Evolutionary conservation across 2,888 invertebrate species (phyloP), one percentile per base, ranked within the genome.

Genomic region (Esperia sulphurella): DNA sequence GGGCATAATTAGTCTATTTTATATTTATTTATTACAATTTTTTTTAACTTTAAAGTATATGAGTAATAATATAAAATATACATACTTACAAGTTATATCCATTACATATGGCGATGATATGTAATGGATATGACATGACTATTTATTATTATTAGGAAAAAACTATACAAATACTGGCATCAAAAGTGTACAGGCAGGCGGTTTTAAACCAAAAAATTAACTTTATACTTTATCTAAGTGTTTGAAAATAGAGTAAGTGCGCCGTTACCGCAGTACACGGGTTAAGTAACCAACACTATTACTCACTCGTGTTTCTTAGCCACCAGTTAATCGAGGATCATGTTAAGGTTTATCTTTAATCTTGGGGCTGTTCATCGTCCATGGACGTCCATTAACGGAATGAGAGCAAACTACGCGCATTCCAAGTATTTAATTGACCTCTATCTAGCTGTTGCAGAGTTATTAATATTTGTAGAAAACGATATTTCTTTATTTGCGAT

Each of bases 401-500:
- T 45, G 38, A 43, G 46, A 39, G 45, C 58, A 52, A 45, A 60
- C 63, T 71, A 52, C 71, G 71, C 69, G 70, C 71, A 75, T 69
- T 69, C 59, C 37, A 30, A 39, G 50, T 48, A 53, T 3, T 52
- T 51, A 41, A 50, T 47, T 46, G 43, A 46, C 42, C 14, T 12
- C 41, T 46, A 37, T 12, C 41, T 46, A 37, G 43, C 40, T n/a
- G 14, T 39, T 39, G 30, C 29, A 14, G 14, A n/a, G n/a, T 13
- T 39, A n/a, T 33, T 8, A 39, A n/a, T 39, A 39, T 14, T 37
- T 37, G 12, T 9, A 43, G 30, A 41, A 46, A 50, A 46, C 46
- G 48, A 42, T 46, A 39, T 46, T 43, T 6, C 3, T 33, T 33
- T 4, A 4, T 8, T 33, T 33, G 7, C 7, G 7, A 33, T 8